Base-by-base conservation (phyloP, 2,113 vertebrate genomes). In the Antigone vipio region DNA sequence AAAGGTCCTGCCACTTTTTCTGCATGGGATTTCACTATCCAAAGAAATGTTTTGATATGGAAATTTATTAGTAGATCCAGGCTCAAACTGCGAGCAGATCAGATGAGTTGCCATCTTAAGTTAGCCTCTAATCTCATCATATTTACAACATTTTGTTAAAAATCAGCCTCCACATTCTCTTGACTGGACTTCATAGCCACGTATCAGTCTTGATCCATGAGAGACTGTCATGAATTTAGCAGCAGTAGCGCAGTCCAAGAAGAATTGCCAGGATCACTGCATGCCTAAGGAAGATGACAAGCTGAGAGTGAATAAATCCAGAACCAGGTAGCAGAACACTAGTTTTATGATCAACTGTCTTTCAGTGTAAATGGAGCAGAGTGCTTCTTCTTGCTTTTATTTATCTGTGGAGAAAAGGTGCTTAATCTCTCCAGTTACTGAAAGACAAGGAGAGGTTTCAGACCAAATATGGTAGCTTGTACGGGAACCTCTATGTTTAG, bases 221-320 rank as follows among this genome's bases (percentile, higher is more conserved):
- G 9, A 76, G n/a, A 12, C 59, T 93, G 88, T 85, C 71, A 85
- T 5, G 47, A 73, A 78, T 89, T 79, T 23, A 85, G 89, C 73
- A 91, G 62, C 30, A 59, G 24, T 1, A 83, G 45, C 53, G 62
- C 5, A 76, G n/a, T n/a, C 40, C 44, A 88, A 84, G 83, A 93
- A 88, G 80, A 81, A 93, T 72, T 78, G n/a, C 86, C 59, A 59
- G 58, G 42, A 84, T 53, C 73, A 84, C 23, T 13, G 22, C 19
- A 42, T 13, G 40, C 34, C 34, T 45, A 86, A 75, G 27, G 49
- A 92, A 92, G 66, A 78, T 93, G 96, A 96, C 91, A 89, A 85
- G 86, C 49, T 69, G 60, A 60, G 68, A 93, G 91, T 94, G 85
- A 97, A 95, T 91, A 93, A 94, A 97, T 94, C 83, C 94, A 89